Percentiles rank a stretch among this genome's conserved stretches.
phyloP scores from a whole-genome alignment of 2,113 vertebrate species.

The Microtus richardsoni region DNA sequence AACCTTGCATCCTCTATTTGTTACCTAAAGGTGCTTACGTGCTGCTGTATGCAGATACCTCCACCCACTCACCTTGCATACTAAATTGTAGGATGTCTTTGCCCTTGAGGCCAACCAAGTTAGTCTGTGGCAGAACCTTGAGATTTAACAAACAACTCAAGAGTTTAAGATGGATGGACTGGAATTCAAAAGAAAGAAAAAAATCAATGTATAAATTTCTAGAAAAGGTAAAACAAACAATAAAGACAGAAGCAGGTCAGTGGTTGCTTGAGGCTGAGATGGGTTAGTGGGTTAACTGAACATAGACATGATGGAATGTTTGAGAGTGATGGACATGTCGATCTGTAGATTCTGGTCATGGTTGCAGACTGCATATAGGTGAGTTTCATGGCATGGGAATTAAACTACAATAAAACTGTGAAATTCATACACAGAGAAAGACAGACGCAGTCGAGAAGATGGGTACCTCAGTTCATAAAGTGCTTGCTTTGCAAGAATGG shows the following conservation, averaged over 20 bases:
- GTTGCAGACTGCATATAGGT: not conserved
- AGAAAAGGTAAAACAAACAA: conserved; percentile 20
- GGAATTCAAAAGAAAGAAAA: not conserved
- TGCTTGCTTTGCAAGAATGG: not conserved
- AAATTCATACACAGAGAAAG: not conserved
- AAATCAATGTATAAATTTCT: conserved; percentile 31
- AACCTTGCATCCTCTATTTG: not conserved
- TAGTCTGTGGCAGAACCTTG: not conserved
- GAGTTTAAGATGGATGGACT: not conserved
- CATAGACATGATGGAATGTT: fast-evolving
- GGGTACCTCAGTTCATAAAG: not conserved
- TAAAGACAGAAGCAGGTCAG: not conserved
- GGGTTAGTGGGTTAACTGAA: not conserved
- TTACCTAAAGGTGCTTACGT: not conserved
- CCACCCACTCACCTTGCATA: too few species aligned
- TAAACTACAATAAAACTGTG: not conserved
- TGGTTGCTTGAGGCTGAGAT: not conserved
- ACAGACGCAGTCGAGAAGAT: not conserved
- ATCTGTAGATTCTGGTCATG: not conserved
- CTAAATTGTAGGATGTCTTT: not conserved
- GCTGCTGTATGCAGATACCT: not conserved
- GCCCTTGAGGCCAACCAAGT: not conserved
- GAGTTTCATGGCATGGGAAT: not conserved
- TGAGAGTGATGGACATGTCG: too few species aligned
- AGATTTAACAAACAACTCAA: not conserved